Conservation (phyloP, 2,888 invertebrate genomes). For the Amphipoea lucens region DNA sequence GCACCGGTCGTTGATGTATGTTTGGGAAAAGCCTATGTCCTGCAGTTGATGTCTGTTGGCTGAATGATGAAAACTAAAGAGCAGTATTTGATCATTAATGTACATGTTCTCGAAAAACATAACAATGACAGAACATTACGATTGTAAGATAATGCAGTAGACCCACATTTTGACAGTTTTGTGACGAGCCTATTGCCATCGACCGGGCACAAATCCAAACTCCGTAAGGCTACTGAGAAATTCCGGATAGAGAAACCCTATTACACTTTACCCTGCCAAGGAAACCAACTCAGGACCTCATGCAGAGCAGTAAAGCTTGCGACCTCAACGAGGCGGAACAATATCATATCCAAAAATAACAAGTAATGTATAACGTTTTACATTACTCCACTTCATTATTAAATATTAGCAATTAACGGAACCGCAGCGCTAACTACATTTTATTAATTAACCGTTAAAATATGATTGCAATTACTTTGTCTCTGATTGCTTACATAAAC, state of each 20-base stretch:
- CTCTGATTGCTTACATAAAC: constrained; percentile 40
- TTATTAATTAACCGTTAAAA: constrained; percentile 45
- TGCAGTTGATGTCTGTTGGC: background rate
- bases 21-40: too few species aligned
- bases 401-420: constrained; percentile 17
- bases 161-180: too few species aligned
- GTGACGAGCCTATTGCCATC: too few species aligned
- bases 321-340: background rate
- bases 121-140: too few species aligned
- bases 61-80: background rate
- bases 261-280: too few species aligned
- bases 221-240: too few species aligned
- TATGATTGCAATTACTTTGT: constrained; percentile 32
- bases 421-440: constrained; percentile 15
- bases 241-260: too few species aligned
- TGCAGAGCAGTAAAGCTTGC: background rate
- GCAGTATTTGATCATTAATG: background rate
- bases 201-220: too few species aligned
- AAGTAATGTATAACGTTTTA: background rate
- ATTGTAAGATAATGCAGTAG: too few species aligned
- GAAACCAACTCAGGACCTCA: background rate
- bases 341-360: background rate
- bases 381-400: constrained; percentile 16
- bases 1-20: background rate
- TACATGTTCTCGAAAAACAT: background rate